Evolutionary conservation across 2,113 vertebrate genomes (phyloP), one percentile per base, ranked within the genome.

Genomic region (Thomomys bottae): DNA sequence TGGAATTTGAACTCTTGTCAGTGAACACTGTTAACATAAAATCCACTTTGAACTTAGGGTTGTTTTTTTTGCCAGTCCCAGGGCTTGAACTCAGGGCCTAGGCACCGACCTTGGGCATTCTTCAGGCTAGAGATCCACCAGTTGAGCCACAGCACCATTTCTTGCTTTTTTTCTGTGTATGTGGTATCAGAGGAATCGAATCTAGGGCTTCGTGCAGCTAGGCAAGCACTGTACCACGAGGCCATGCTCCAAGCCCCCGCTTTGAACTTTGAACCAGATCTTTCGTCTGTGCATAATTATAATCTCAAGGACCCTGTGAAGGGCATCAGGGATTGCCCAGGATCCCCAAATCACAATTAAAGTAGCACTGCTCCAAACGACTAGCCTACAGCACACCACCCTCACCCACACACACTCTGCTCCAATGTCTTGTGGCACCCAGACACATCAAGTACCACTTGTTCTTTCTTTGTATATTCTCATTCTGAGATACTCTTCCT

Each of bases 11-110:
- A 84, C 78, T 49, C 10, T 54, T 61, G 78, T 45, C 87, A 87
- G n/a, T 34, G 49, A 95, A 75, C 76, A 70, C 87, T 88, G 20
- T 84, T 75, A 82, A 24, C 70, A 32, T 92, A 77, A 92, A 86
- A 92, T 54, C 15, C 42, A 72, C 61, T 86, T 36, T 54, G 14
- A 1, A 34, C 26, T 84, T 70, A n/a, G n/a, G n/a, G n/a, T n/a
- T n/a, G n/a, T n/a, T n/a, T n/a, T n/a, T n/a, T n/a, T n/a, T n/a
- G n/a, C n/a, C n/a, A n/a, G n/a, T n/a, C n/a, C n/a, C n/a, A n/a
- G n/a, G n/a, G n/a, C n/a, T n/a, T n/a, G n/a, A n/a, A n/a, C n/a
- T n/a, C n/a, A n/a, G n/a, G n/a, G n/a, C n/a, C n/a, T n/a, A n/a
- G n/a, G n/a, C n/a, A n/a, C n/a, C n/a, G n/a, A n/a, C n/a, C n/a